phyloP scores from a whole-genome alignment of 2,113 vertebrate genomes.

The Tachuris rubrigastra region DNA sequence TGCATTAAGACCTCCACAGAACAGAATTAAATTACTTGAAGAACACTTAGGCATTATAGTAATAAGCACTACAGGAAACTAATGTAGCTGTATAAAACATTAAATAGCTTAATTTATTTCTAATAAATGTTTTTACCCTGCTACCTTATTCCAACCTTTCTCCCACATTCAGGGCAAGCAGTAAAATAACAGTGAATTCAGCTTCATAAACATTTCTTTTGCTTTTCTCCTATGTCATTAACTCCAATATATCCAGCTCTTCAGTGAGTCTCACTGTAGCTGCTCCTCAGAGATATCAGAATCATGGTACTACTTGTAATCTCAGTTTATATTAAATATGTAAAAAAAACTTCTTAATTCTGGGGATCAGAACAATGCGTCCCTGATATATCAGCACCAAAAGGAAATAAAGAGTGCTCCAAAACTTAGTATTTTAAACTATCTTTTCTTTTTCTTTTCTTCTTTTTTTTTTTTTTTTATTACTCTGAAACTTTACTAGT shows the following conservation, averaged over 20 bases:
- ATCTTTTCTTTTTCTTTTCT: no score
- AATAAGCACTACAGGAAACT: slow-evolving; percentile 2
- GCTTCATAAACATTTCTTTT: background rate
- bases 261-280: background rate
- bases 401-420: background rate
- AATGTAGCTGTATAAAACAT: slow-evolving; percentile 19
- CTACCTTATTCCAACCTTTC: background rate
- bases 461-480: background rate
- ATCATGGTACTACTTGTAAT: background rate
- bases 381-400: background rate
- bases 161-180: background rate
- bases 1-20: slow-evolving; percentile 1
- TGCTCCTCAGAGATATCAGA: background rate
- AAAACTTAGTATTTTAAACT: background rate
- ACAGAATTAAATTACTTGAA: background rate
- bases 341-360: background rate
- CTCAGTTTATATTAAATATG: background rate
- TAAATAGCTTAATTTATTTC: slow-evolving; percentile 22
- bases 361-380: background rate
- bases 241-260: background rate
- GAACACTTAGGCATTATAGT: background rate
- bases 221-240: background rate
- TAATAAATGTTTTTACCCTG: background rate
- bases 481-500: background rate
- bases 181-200: background rate